These are phyloP conservation scores for Leptoteleia sp. DNA, from an alignment of 1,140 invertebrate species.

Conservation along the genomic window DNA sequence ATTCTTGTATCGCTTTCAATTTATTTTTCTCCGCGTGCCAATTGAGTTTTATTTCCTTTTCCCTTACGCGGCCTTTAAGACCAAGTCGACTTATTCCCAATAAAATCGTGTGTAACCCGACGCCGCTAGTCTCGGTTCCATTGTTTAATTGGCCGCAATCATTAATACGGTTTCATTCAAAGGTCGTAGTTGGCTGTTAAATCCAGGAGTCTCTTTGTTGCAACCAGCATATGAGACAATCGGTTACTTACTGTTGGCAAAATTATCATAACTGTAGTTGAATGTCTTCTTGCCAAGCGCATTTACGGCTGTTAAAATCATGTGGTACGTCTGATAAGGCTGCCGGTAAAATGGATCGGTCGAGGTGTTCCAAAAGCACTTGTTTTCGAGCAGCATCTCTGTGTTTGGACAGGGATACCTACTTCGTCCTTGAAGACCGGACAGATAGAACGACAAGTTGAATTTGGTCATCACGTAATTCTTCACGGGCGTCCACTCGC, in stretches of 20 bases:
- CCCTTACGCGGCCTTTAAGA: too few species aligned
- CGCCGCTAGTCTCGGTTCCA: background rate
- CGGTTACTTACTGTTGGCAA: slow-evolving; percentile 80
- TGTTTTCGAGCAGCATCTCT: slow-evolving; percentile 65
- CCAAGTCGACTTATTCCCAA: slow-evolving; percentile 12
- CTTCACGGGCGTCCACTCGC: slow-evolving; percentile 83
- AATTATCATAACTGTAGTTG: slow-evolving; percentile 83
- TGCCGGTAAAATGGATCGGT: slow-evolving; percentile 84
- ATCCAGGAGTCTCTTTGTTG: too few species aligned
- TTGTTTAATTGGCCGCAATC: slow-evolving; percentile 1
- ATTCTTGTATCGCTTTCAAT: too few species aligned
- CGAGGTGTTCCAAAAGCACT: slow-evolving; percentile 81
- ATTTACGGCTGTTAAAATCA: slow-evolving; percentile 82
- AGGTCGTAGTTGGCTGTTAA: background rate
- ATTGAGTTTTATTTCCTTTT: too few species aligned
- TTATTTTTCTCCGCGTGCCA: too few species aligned
- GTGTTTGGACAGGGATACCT: slow-evolving; percentile 73
- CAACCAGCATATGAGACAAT: too few species aligned
- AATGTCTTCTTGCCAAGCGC: slow-evolving; percentile 81
- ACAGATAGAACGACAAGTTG: slow-evolving; percentile 81
- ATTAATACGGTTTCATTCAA: slow-evolving; percentile 1
- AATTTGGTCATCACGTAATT: slow-evolving; percentile 83
- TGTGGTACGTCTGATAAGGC: slow-evolving; percentile 82
- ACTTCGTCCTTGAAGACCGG: slow-evolving; percentile 73
- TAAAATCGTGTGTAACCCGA: slow-evolving; percentile 12